Percentiles rank a stretch among this genome's conserved stretches.
Evolutionary conservation across 2,888 invertebrate species (phyloP).

Genomic region (Sepioteuthis lessoniana): DNA sequence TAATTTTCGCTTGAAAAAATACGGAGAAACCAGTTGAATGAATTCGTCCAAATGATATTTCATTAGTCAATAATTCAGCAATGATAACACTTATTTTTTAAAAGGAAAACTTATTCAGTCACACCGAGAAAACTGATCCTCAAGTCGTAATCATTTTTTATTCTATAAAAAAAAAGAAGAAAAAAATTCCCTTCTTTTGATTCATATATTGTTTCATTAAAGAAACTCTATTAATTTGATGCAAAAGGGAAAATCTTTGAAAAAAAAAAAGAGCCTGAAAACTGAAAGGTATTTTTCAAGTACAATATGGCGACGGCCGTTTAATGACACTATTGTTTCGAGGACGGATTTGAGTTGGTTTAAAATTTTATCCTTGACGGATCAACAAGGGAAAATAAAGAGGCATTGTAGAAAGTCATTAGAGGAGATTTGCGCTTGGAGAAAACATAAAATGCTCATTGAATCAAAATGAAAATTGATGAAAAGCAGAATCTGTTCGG

Average conservation of each 20-base stretch:
- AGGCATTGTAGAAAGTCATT: background rate
- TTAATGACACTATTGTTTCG: background rate
- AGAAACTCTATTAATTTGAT: background rate
- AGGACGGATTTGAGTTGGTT: background rate
- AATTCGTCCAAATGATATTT: no score
- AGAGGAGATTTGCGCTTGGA: background rate
- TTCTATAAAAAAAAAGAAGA: no score
- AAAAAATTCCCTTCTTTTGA: background rate
- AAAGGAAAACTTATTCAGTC: no score
- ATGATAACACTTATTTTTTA: no score
- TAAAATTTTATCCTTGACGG: background rate
- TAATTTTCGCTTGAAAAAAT: no score
- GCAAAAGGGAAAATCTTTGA: background rate
- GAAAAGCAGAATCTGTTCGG: background rate
- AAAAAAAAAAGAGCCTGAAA: no score
- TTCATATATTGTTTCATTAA: background rate
- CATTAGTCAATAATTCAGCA: no score
- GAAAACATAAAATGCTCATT: background rate
- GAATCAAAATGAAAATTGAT: background rate
- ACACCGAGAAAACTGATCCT: no score
- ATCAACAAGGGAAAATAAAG: background rate
- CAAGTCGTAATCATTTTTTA: no score
- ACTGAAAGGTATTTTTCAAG: no score
- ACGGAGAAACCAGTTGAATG: no score
- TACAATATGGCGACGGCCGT: background rate